Evolutionary conservation across 1,140 invertebrate genomes (phyloP), one percentile per base, ranked within the genome.

Genomic region (Drosophila obscura): DNA sequence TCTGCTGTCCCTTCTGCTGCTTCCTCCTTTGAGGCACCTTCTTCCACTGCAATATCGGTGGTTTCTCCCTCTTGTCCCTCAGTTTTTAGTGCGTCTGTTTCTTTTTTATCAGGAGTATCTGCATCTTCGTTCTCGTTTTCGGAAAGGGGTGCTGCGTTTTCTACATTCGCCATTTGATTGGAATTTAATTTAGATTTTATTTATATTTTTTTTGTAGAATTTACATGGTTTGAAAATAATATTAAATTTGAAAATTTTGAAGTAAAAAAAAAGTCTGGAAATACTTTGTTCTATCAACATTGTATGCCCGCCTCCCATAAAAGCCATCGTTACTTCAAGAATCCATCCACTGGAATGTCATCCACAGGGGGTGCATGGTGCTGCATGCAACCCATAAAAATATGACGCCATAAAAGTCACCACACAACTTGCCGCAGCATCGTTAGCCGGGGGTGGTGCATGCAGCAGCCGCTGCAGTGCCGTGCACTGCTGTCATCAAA

Each of bases 351-450:
- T 39, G 35, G 35, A 39, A 39, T 13, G 35, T 13, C 35, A 39
- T 39, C 35, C 35, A 39, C 11, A 39, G 35, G 35, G 35, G 31
- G 28, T 31, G 28, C 3, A 0, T 0, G 31, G 8, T 39, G 35
- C 35, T 39, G 35, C 35, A 39, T 39, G 35, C 35, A 39, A 39
- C 11, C 66, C 66, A 69, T 69, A 68, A 69, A 69, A 69, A 69
- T 58, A 69, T 69, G 64, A 69, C 51, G 64, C 64, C 66, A 58
- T 69, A 58, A 69, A 69, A 69, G 26, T 39, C 35, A 13, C 4
- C 35, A 11, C 8, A 52, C 44, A 57, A 68, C 66, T 69, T 69
- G 64, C 31, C 31, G 35, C 35, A 39, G 35, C 58, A 51, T 50
- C 44, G 51, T 16, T 26, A 13, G 4, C 4, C 11, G 35, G 35